These are phyloP conservation scores for Caligus rogercresseyi DNA, from an alignment of 1,140 invertebrate species.

Conservation along the genomic window DNA sequence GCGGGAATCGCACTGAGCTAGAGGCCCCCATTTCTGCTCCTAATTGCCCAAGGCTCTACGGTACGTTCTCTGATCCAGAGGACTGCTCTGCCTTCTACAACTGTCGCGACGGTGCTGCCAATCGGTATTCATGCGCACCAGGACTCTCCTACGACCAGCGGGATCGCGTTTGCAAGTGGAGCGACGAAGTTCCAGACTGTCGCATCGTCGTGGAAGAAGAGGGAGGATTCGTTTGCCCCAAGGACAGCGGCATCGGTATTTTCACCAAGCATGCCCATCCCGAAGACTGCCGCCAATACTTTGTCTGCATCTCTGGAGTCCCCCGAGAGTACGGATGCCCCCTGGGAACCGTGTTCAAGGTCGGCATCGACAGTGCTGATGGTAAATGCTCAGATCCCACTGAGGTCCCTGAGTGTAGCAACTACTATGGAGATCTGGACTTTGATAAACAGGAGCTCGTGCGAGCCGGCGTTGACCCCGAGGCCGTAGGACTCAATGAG, in stretches of 20 bases:
- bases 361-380: constrained; percentile 60
- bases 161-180: constrained; percentile 82
- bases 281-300: constrained; percentile 85
- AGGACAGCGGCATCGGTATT: constrained; percentile 48
- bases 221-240: constrained; percentile 66
- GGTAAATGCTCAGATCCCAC: constrained; percentile 82
- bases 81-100: constrained; percentile 90
- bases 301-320: constrained; percentile 61
- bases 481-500: background rate
- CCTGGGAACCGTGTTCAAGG: constrained; percentile 87
- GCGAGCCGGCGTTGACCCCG: constrained; percentile 12
- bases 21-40: constrained; percentile 66
- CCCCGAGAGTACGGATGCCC: constrained; percentile 84
- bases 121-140: constrained; percentile 78
- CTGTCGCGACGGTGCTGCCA: constrained; percentile 85
- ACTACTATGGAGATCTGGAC: constrained; percentile 19
- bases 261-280: constrained; percentile 87
- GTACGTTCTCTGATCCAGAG: constrained; percentile 69
- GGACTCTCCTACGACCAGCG: constrained; percentile 81
- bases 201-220: constrained; percentile 24
- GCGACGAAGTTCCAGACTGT: constrained; percentile 73
- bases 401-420: constrained; percentile 67
- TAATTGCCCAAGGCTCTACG: constrained; percentile 68
- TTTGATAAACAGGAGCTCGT: constrained; percentile 12
- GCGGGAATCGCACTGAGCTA: constrained; percentile 50